phyloP scores from a whole-genome alignment of 2,113 vertebrate genomes.

The Lota lota region DNA sequence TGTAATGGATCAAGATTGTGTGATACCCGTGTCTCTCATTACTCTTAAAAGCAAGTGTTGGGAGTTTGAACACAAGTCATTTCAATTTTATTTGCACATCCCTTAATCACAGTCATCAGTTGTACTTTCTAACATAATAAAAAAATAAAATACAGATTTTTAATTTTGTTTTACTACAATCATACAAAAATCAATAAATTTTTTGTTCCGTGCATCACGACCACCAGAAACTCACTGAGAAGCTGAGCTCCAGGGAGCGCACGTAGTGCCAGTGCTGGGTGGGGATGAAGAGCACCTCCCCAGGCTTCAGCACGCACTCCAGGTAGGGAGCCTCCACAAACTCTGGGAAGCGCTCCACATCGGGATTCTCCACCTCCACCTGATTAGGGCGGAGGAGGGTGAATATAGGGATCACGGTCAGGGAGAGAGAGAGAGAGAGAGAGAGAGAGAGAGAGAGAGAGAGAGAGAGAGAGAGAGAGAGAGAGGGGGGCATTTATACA shows the following conservation, averaged over 20 bases:
- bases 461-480: too few species aligned
- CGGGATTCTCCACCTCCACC: constrained; percentile 91
- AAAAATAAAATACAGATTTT: too few species aligned
- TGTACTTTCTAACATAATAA: too few species aligned
- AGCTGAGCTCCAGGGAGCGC: constrained; percentile 87
- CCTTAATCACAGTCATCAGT: too few species aligned
- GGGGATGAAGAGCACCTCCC: constrained; percentile 92
- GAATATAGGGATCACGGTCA: constrained; percentile 31
- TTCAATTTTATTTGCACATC: too few species aligned
- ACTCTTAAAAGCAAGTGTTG: too few species aligned
- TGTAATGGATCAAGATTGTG: too few species aligned
- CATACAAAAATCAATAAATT: too few species aligned
- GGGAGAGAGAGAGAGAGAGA: not conserved
- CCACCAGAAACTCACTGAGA: constrained; percentile 98
- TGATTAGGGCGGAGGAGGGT: constrained; percentile 43
- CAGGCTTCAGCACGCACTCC: constrained; percentile 84
- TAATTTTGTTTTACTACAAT: too few species aligned
- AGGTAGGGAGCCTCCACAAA: constrained; percentile 80
- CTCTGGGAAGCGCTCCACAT: constrained; percentile 79
- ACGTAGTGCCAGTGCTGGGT: constrained; percentile 90
- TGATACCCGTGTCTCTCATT: too few species aligned
- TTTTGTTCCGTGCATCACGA: constrained; percentile 64
- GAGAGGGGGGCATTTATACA: too few species aligned
- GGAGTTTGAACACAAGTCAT: too few species aligned
- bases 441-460: not conserved